Percentiles rank a stretch among this genome's conserved stretches.
Evolutionary conservation across 2,888 invertebrate genomes (phyloP).

Genomic region (Andrena haemorrhoa): DNA sequence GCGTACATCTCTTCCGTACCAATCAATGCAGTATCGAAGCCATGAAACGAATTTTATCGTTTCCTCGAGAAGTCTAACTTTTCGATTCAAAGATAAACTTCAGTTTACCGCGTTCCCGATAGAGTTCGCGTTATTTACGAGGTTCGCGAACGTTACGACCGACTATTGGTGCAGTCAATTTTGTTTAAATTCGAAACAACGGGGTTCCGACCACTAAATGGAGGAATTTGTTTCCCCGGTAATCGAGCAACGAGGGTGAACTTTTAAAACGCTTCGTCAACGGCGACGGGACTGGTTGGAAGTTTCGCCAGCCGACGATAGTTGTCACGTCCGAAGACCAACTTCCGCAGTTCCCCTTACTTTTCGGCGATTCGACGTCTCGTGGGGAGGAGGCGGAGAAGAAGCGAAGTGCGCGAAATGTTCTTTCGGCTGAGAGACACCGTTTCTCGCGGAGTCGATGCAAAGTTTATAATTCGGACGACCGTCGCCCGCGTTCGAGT

Average conservation of each 20-base stretch:
- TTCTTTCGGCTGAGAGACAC: constrained; percentile 26
- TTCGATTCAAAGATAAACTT: neutral
- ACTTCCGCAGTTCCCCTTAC: constrained; percentile 20
- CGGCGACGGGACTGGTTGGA: constrained; percentile 7
- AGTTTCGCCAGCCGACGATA: constrained; percentile 18
- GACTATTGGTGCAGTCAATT: neutral
- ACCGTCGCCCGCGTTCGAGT: constrained; percentile 32
- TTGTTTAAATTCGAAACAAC: neutral
- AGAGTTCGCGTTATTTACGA: constrained; percentile 6
- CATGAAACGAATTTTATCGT: neutral
- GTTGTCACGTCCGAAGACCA: constrained; percentile 14
- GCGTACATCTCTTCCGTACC: neutral
- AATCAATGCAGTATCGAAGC: neutral
- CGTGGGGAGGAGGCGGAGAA: neutral
- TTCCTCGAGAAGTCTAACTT: neutral
- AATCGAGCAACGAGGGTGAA: constrained; percentile 7
- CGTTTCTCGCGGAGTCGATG: constrained; percentile 22
- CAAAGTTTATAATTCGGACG: constrained; percentile 56
- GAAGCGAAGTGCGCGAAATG: neutral
- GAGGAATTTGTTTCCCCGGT: neutral
- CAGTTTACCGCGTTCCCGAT: constrained; percentile 9
- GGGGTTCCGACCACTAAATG: neutral
- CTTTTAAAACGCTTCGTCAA: constrained; percentile 20
- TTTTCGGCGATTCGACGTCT: constrained; percentile 11
- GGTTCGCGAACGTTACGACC: neutral